These are phyloP conservation scores for Stenichneumon culpator DNA, from an alignment of 2,888 invertebrate species.

Conservation along the genomic window DNA sequence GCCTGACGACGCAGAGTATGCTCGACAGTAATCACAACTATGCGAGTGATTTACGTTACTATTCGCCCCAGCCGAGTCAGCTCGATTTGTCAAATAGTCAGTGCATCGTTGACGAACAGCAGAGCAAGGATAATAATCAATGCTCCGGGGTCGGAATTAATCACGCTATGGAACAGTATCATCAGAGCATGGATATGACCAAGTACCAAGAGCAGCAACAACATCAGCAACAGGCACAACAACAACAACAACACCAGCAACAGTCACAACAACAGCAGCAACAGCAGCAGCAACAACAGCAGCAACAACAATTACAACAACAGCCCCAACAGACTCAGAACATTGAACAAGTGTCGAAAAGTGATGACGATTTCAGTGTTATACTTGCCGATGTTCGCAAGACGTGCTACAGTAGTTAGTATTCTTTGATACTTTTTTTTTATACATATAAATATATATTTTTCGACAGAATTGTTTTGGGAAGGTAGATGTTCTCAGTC, in stretches of 20 bases:
- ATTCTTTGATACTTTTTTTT: constrained; percentile 46
- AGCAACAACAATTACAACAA: constrained; percentile 68
- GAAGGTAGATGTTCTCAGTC: constrained; percentile 10
- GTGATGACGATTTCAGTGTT: constrained; percentile 95
- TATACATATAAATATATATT: constrained; percentile 30
- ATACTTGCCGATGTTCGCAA: constrained; percentile 95
- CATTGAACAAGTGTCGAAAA: constrained; percentile 87
- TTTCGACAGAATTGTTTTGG: constrained; percentile 32
- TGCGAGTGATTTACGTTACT: constrained; percentile 84
- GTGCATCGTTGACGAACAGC: constrained; percentile 82
- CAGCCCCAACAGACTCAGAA: constrained; percentile 75
- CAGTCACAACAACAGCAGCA: constrained; percentile 77
- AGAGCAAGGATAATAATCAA: constrained; percentile 78
- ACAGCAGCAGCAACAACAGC: constrained; percentile 72
- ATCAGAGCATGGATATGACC: constrained; percentile 80
- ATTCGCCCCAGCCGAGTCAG: constrained; percentile 82
- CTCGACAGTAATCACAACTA: constrained; percentile 87
- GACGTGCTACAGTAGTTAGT: constrained; percentile 92
- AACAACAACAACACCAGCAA: constrained; percentile 73
- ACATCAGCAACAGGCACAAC: constrained; percentile 77
- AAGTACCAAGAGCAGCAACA: constrained; percentile 81
- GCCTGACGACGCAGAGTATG: constrained; percentile 80
- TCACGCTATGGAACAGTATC: constrained; percentile 83
- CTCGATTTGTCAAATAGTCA: constrained; percentile 80
- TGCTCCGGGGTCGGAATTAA: constrained; percentile 78